Conservation (phyloP, 2,113 vertebrate genomes). For the Bufo gargarizans region DNA sequence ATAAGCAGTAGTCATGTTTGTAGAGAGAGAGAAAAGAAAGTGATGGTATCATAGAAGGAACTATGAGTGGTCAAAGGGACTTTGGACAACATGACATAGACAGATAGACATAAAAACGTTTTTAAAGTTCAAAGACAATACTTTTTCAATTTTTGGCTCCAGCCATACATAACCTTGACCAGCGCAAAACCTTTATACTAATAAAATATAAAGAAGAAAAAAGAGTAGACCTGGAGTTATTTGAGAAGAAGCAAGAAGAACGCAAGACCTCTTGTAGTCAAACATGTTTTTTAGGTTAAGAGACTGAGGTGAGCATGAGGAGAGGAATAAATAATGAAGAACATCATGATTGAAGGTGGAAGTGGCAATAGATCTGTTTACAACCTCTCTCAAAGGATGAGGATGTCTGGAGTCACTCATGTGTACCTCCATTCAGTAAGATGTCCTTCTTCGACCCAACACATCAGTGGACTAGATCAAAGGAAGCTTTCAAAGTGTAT, state of each 20-base stretch:
- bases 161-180: no score
- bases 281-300: neutral
- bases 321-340: neutral
- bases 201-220: neutral
- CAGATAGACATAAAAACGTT: no score
- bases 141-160: no score
- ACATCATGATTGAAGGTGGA: slow-evolving; percentile 2
- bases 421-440: neutral
- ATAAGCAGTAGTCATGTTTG: no score
- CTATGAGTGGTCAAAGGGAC: no score
- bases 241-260: neutral
- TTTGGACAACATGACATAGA: no score
- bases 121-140: no score
- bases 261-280: neutral
- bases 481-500: neutral
- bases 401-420: neutral
- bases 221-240: neutral
- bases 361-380: slow-evolving; percentile 1
- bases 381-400: neutral
- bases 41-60: no score
- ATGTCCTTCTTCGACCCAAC: neutral
- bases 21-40: no score
- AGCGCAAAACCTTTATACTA: neutral
- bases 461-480: neutral
- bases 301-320: neutral